Evolutionary conservation across 2,113 vertebrate genomes (phyloP).

Genomic region (Tragelaphus scriptus): DNA sequence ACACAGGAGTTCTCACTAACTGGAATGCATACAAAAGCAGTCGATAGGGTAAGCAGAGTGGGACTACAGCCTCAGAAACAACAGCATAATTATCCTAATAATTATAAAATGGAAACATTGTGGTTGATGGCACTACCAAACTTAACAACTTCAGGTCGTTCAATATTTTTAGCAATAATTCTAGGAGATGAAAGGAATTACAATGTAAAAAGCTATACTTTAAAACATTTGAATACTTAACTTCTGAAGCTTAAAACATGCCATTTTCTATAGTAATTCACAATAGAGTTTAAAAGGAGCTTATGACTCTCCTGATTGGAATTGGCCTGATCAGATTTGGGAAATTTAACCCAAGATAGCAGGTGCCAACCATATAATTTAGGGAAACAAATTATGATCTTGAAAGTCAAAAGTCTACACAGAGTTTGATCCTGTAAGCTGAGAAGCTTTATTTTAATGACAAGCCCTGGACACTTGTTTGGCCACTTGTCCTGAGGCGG

Average conservation of each 20-base stretch:
- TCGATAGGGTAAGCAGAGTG: rapidly evolving
- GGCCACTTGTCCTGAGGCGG: not conserved
- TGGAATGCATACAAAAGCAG: not conserved
- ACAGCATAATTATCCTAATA: not conserved
- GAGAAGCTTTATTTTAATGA: not conserved
- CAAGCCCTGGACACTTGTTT: not conserved
- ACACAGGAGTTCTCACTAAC: not conserved
- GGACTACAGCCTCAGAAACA: not conserved
- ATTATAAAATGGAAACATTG: not conserved
- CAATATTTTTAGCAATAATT: not conserved
- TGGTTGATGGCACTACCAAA: not conserved
- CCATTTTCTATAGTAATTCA: constrained; percentile 92
- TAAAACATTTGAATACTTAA: constrained; percentile 86
- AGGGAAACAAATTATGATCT: not conserved
- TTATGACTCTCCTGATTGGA: constrained; percentile 92
- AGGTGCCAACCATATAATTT: not conserved
- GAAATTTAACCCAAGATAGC: not conserved
- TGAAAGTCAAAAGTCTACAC: not conserved
- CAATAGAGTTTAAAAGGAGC: constrained; percentile 85
- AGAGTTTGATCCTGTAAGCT: not conserved
- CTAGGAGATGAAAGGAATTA: not conserved
- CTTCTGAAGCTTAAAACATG: constrained; percentile 86
- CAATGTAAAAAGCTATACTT: constrained; percentile 39
- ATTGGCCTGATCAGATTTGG: constrained; percentile 74
- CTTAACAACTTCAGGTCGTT: not conserved